phyloP scores from a whole-genome alignment of 2,888 invertebrate species.

The Pollenia griseotomentosa region DNA sequence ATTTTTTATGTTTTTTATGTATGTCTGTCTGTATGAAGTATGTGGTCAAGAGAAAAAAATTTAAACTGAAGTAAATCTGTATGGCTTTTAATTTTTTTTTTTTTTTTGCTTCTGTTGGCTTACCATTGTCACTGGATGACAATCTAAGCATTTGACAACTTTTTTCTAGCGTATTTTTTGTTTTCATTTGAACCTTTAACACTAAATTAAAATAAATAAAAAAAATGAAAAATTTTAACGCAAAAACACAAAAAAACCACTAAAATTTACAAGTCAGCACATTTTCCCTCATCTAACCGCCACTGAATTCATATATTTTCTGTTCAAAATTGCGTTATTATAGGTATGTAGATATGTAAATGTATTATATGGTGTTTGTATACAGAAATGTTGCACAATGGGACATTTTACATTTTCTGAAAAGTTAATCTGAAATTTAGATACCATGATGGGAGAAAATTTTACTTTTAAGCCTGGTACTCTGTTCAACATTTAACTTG shows the following conservation, averaged over 20 bases:
- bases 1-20: not conserved
- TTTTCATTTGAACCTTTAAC: slow-evolving; percentile 23
- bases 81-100: slow-evolving; percentile 8
- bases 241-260: slow-evolving; percentile 27
- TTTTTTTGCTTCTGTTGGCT: slow-evolving; percentile 3
- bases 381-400: too few relatives aligned
- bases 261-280: slow-evolving; percentile 55
- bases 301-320: slow-evolving; percentile 21
- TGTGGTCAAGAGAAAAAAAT: not conserved
- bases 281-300: slow-evolving; percentile 47
- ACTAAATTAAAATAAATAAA: slow-evolving; percentile 2
- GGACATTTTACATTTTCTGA: too few relatives aligned
- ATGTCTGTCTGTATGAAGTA: not conserved
- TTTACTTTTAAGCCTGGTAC: too few relatives aligned
- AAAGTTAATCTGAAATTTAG: too few relatives aligned
- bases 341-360: not conserved
- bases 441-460: too few relatives aligned
- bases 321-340: not conserved
- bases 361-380: not conserved
- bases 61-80: slow-evolving; percentile 15
- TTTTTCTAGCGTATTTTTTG: slow-evolving; percentile 10
- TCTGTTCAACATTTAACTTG: too few relatives aligned
- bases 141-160: slow-evolving; percentile 52
- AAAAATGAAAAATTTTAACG: not conserved
- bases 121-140: slow-evolving; percentile 28